A percentile compares a stretch with the other conserved stretches of the same genome.
phyloP scores from a whole-genome alignment of 2,888 invertebrate genomes.

The Julus scanicus region DNA sequence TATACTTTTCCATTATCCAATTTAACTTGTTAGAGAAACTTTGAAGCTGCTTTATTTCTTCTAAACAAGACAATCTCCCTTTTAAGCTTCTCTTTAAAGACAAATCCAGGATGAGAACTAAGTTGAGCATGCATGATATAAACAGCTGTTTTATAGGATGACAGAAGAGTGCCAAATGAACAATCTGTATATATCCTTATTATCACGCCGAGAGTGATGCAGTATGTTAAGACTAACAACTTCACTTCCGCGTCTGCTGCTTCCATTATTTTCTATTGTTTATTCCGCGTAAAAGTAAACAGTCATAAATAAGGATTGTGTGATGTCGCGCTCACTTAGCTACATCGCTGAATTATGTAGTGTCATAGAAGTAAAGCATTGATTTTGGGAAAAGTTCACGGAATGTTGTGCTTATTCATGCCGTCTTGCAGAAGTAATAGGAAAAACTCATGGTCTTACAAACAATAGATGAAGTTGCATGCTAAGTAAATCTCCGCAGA shows the following conservation, averaged over 20 bases:
- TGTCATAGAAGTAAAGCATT: background rate
- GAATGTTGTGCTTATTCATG: background rate
- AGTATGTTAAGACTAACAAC: background rate
- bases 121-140: too few relatives aligned
- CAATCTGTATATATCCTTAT: background rate
- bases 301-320: constrained; percentile 26
- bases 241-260: background rate
- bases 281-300: background rate
- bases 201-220: background rate
- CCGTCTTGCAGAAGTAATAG: background rate
- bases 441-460: background rate
- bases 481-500: background rate
- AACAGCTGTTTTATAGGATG: background rate
- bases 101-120: too few relatives aligned
- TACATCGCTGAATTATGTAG: background rate
- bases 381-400: background rate
- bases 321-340: background rate
- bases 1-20: too few relatives aligned
- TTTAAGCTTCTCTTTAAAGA: too few relatives aligned
- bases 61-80: too few relatives aligned
- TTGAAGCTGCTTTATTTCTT: too few relatives aligned
- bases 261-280: background rate
- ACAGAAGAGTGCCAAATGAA: background rate
- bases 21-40: too few relatives aligned
- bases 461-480: background rate